Evolutionary conservation across 2,888 invertebrate species (phyloP).

Genomic region (Rotaria macrura): DNA sequence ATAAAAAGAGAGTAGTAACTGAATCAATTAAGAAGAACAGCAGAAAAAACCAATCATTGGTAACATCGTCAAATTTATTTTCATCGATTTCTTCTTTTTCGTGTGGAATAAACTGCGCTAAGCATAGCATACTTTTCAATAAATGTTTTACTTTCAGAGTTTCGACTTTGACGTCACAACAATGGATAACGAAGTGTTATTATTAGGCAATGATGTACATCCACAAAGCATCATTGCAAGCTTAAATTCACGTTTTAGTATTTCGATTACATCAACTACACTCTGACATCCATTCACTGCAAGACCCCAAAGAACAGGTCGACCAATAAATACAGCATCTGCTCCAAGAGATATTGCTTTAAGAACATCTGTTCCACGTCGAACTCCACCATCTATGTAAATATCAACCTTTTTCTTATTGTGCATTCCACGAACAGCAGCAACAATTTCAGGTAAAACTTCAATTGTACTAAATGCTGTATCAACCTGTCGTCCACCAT

Average conservation of each 20-base stretch:
- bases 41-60: not conserved
- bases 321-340: conserved; percentile 73
- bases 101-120: not conserved
- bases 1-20: no score
- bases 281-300: conserved; percentile 53
- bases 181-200: not conserved
- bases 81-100: not conserved
- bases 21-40: no score
- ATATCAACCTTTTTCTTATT: conserved; percentile 56
- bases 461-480: conserved; percentile 21
- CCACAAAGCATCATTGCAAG: not conserved
- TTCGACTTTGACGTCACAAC: not conserved
- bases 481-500: not conserved
- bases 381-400: conserved; percentile 75
- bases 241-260: not conserved
- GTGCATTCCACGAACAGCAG: conserved; percentile 16
- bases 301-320: conserved; percentile 75
- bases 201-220: not conserved
- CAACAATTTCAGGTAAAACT: conserved; percentile 31
- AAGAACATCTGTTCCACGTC: conserved; percentile 72
- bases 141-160: not conserved
- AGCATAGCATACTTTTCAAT: not conserved
- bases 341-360: conserved; percentile 83
- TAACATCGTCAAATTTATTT: not conserved
- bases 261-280: not conserved